phyloP scores from a whole-genome alignment of 2,113 vertebrate species.

The Phyllopteryx taeniolatus region DNA sequence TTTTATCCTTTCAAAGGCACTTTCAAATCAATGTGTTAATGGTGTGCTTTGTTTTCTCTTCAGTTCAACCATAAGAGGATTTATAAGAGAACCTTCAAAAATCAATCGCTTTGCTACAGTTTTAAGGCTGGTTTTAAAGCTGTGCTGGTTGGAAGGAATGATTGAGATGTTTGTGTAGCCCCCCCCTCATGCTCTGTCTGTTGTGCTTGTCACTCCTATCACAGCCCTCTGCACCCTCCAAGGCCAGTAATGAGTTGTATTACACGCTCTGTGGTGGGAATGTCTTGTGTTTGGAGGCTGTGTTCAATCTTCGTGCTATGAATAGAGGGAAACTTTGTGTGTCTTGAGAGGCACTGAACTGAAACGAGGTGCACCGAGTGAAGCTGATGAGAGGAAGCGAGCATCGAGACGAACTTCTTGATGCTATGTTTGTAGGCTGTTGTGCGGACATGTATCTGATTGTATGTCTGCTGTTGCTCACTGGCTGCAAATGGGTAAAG shows the following conservation, averaged over 20 bases:
- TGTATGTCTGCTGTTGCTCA: slow-evolving; percentile 24
- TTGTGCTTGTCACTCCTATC: slow-evolving; percentile 55
- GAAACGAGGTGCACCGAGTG: slow-evolving; percentile 68
- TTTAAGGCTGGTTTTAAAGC: slow-evolving; percentile 50
- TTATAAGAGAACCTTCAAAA: slow-evolving; percentile 24
- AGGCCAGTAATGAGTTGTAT: slow-evolving; percentile 68
- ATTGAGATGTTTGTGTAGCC: slow-evolving; percentile 56
- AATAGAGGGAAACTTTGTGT: slow-evolving; percentile 58
- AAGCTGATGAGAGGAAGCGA: slow-evolving; percentile 65
- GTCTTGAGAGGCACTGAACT: slow-evolving; percentile 68
- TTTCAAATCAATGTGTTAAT: neutral
- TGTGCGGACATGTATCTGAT: slow-evolving; percentile 44
- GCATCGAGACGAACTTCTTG: slow-evolving; percentile 65
- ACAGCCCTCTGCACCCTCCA: slow-evolving; percentile 49
- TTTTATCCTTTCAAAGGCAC: neutral
- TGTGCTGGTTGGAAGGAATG: slow-evolving; percentile 31
- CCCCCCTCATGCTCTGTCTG: slow-evolving; percentile 14
- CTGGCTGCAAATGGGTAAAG: slow-evolving; percentile 23
- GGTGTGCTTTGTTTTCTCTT: slow-evolving; percentile 1
- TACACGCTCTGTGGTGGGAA: slow-evolving; percentile 69
- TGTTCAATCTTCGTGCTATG: slow-evolving; percentile 58
- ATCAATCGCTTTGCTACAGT: slow-evolving; percentile 49
- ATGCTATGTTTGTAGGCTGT: slow-evolving; percentile 46
- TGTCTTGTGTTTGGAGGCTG: slow-evolving; percentile 58
- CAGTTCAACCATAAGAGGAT: neutral